Conservation (phyloP, 2,113 vertebrate genomes). For the Patagioenas fasciata region DNA sequence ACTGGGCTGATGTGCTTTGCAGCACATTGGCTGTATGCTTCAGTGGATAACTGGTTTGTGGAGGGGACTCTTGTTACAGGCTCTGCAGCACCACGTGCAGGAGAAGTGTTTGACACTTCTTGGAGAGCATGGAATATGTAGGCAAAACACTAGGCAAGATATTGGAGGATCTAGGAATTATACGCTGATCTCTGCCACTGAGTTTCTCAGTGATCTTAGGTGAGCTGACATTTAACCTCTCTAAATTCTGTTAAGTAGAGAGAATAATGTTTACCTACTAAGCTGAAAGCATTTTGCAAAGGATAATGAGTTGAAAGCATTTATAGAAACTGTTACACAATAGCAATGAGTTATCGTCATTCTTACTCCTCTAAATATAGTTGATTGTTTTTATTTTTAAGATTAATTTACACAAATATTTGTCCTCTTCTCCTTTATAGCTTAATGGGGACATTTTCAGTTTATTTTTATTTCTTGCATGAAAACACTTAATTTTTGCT, state of each 20-base stretch:
- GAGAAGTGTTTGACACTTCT: background rate
- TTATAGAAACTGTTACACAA: background rate
- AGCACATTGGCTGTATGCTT: background rate
- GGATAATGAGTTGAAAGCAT: background rate
- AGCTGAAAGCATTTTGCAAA: background rate
- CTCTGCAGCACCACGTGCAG: background rate
- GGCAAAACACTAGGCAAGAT: background rate
- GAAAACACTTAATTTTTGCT: background rate
- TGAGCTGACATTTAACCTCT: background rate
- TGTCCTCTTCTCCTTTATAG: background rate
- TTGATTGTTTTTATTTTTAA: background rate
- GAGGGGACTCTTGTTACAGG: background rate
- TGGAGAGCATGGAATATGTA: background rate
- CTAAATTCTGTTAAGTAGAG: background rate
- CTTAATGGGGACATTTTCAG: background rate
- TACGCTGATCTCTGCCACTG: background rate
- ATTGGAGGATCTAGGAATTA: background rate
- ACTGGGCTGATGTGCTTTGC: background rate
- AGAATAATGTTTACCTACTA: background rate
- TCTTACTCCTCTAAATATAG: background rate
- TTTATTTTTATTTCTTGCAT: background rate
- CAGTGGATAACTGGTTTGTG: background rate
- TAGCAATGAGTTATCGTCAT: background rate
- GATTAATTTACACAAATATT: background rate
- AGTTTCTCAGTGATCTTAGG: background rate